Percentiles rank a stretch among this genome's conserved stretches.
Conservation (phyloP, 2,888 invertebrate genomes). For the Abrostola triplasia region DNA sequence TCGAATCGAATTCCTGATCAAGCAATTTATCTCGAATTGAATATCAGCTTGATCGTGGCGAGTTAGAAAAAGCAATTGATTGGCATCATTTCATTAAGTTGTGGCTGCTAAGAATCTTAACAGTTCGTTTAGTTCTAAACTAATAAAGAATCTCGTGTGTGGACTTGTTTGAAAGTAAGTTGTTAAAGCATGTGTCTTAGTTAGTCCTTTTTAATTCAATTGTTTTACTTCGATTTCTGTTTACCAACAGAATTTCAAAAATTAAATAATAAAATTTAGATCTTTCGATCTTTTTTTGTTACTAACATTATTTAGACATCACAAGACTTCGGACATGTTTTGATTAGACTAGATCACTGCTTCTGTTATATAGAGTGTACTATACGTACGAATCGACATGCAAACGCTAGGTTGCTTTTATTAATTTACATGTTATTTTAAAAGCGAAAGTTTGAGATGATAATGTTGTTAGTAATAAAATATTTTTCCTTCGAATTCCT, state of each 20-base stretch:
- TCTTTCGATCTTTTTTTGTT: too few species aligned
- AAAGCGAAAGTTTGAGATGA: slow-evolving; percentile 1
- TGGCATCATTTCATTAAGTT: slow-evolving; percentile 54
- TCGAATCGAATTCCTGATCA: slow-evolving; percentile 65
- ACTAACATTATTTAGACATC: too few species aligned
- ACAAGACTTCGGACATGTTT: too few species aligned
- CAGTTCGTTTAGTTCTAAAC: slow-evolving; percentile 20
- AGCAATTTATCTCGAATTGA: slow-evolving; percentile 61
- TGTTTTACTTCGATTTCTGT: too few species aligned
- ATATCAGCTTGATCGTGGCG: slow-evolving; percentile 52
- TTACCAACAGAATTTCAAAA: too few species aligned
- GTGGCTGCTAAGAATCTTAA: slow-evolving; percentile 19
- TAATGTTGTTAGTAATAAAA: slow-evolving; percentile 6
- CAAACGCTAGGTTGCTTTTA: not conserved
- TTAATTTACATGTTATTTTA: not conserved
- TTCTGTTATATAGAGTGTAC: slow-evolving; percentile 17
- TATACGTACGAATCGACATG: too few species aligned
- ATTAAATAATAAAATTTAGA: too few species aligned
- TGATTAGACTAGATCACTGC: not conserved
- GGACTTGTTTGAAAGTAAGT: slow-evolving; percentile 16
- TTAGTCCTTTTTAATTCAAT: slow-evolving; percentile 27
- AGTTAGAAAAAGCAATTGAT: slow-evolving; percentile 47
- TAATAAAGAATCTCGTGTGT: slow-evolving; percentile 7
- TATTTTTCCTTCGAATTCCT: slow-evolving; percentile 8
- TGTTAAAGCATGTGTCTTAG: slow-evolving; percentile 17